phyloP scores from a whole-genome alignment of 2,797 vertebrate genomes.

The Ctenochaetus hawaiiensis region DNA sequence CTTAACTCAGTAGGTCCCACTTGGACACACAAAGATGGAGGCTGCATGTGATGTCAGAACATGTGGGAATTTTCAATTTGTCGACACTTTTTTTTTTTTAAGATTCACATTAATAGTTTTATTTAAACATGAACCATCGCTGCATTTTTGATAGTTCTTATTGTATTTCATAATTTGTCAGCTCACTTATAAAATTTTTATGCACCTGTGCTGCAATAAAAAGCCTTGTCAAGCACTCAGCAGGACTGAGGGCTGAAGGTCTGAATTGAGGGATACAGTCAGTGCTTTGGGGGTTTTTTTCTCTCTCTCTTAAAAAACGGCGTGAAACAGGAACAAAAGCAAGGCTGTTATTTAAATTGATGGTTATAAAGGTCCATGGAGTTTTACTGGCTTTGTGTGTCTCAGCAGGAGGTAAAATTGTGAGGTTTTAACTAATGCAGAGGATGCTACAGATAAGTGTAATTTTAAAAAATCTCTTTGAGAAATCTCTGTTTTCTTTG shows the following conservation, averaged over 20 bases:
- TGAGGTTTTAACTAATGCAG: not conserved
- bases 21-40: slow-evolving; percentile 31
- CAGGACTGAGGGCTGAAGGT: slow-evolving; percentile 44
- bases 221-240: slow-evolving; percentile 61
- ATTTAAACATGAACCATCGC: slow-evolving; percentile 37
- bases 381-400: not conserved
- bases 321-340: slow-evolving; percentile 10
- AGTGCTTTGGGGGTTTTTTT: slow-evolving; percentile 4
- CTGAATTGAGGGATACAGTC: slow-evolving; percentile 14
- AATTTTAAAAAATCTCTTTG: not conserved
- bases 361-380: not conserved
- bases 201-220: slow-evolving; percentile 42
- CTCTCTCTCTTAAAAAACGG: slow-evolving; percentile 4
- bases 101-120: slow-evolving; percentile 41
- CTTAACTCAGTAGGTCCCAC: slow-evolving; percentile 49
- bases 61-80: slow-evolving; percentile 18
- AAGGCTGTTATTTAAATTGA: slow-evolving; percentile 3
- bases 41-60: slow-evolving; percentile 35
- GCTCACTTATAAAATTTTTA: slow-evolving; percentile 39
- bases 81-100: slow-evolving; percentile 5
- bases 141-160: slow-evolving; percentile 34
- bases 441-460: not conserved
- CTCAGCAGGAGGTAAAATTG: not conserved
- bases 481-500: not conserved
- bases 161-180: slow-evolving; percentile 53